A percentile compares a stretch with the other conserved stretches of the same genome.
phyloP scores from a whole-genome alignment of 2,888 invertebrate genomes.

The Andrena chrysosceles region DNA sequence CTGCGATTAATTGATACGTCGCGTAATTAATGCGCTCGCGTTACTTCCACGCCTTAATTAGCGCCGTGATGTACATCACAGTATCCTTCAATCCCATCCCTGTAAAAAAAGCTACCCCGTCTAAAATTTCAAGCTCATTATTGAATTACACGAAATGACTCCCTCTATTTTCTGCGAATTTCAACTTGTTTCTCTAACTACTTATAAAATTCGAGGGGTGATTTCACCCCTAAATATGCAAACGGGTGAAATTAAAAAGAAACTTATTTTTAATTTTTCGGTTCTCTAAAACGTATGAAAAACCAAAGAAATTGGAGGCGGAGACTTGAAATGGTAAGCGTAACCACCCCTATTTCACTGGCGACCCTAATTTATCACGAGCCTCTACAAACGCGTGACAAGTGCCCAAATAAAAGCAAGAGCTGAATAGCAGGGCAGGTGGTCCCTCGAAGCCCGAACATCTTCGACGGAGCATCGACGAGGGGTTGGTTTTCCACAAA shows the following conservation, averaged over 20 bases:
- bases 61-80: neutral
- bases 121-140: neutral
- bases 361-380: no score
- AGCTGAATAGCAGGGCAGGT: neutral
- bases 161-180: neutral
- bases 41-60: slow-evolving; percentile 30
- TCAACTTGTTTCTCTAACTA: no score
- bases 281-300: no score
- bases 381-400: neutral
- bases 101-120: no score
- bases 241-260: no score
- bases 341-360: no score
- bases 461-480: neutral
- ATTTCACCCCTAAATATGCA: no score
- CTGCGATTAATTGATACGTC: slow-evolving; percentile 38
- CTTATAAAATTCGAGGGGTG: no score
- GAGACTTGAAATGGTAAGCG: no score
- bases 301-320: no score
- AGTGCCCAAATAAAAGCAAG: neutral
- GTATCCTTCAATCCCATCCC: neutral
- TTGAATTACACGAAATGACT: neutral
- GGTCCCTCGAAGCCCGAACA: neutral
- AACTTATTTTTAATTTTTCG: no score
- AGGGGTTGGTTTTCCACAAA: neutral
- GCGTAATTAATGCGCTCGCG: slow-evolving; percentile 24